Evolutionary conservation across 2,888 invertebrate genomes (phyloP), one percentile per base, ranked within the genome.

Genomic region (Cantharis lateralis): DNA sequence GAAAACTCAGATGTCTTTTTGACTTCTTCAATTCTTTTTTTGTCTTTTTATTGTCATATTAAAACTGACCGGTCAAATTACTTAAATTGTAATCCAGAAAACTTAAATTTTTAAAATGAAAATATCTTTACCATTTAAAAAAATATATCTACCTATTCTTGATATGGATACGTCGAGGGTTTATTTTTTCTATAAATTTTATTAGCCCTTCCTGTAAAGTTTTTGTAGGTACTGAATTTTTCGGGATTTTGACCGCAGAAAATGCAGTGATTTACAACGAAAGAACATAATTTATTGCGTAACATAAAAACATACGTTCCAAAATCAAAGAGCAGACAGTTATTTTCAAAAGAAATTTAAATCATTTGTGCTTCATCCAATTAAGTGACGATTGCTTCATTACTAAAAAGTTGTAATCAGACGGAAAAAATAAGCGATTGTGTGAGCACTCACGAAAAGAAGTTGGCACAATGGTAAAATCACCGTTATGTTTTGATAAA

Each of bases 401-500:
- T 48, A 48, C 48, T 13, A n/a, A 48, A 48, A 48, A 48, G n/a
- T n/a, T 32, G 48, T 48, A 48, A 48, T 48, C n/a, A 48, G n/a
- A 48, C 9, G 4, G 1, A 48, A 48, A 48, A 32, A 48, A 48
- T 48, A 48, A 48, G 48, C n/a, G n/a, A 48, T 48, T 48, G 48
- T 48, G 7, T 48, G n/a, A 48, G 48, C n/a, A 48, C 48, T 48
- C n/a, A 66, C 24, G 64, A 66, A 66, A 48, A 66, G 64, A 20
- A 66, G 20, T 66, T 66, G 64, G 64, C 64, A 66, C 64, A 66
- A 66, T 66, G 64, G 16, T 24, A 66, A 66, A 66, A 66, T n/a
- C 7, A 66, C 64, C 18, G 64, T 66, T 66, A 66, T 20, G n/a
- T 66, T 66, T 66, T 66, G 48, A 48, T 48, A 66, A 66, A 66